Evolutionary conservation across 2,888 invertebrate species (phyloP).

Genomic region (Branchellion lobata): DNA sequence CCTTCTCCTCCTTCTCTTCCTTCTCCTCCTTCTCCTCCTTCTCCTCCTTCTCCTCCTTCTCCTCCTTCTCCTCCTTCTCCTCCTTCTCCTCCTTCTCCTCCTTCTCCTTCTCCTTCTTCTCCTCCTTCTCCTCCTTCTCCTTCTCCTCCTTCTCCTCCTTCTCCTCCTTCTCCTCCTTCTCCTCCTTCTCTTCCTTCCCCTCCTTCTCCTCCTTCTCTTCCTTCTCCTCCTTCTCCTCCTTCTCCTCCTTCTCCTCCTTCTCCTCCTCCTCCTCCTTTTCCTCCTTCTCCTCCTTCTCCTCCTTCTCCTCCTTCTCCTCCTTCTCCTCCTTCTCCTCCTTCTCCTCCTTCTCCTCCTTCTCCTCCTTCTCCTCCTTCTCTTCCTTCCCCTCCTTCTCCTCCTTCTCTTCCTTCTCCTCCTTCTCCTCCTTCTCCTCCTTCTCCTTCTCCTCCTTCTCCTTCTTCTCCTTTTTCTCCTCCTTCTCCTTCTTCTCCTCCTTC

Average conservation of each 20-base stretch:
- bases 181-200: background rate
- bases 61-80: too few species aligned
- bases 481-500: conserved; percentile 28
- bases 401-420: background rate
- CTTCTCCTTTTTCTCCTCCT: background rate
- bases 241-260: background rate
- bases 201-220: conserved; percentile 19
- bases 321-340: conserved; percentile 11
- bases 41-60: too few species aligned
- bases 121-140: too few species aligned
- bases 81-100: too few species aligned
- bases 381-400: too few species aligned
- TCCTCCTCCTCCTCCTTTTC: background rate
- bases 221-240: conserved; percentile 12
- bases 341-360: conserved; percentile 23
- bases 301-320: background rate
- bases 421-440: background rate
- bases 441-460: too few species aligned
- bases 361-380: background rate
- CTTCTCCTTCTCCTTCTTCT: conserved; percentile 18
- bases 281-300: background rate
- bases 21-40: too few species aligned
- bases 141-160: too few species aligned
- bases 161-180: too few species aligned
- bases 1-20: conserved; percentile 4